These are phyloP conservation scores for Sycophila sp. DNA, from an alignment of 1,140 invertebrate species.

Conservation along the genomic window DNA sequence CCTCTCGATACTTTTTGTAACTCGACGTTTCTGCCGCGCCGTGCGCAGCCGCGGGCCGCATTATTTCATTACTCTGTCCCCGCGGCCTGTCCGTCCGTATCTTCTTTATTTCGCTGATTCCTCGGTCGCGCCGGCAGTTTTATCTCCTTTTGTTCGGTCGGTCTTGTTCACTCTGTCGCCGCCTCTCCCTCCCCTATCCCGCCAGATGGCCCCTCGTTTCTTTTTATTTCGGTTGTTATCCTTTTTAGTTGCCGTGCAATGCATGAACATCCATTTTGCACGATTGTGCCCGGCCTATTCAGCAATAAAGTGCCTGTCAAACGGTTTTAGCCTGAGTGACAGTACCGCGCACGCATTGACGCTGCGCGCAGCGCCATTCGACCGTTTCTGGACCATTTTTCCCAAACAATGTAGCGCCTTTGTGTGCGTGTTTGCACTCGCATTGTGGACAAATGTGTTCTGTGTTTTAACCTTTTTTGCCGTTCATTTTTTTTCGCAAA, in stretches of 20 bases:
- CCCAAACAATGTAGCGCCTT: constrained; percentile 2
- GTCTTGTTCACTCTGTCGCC: background rate
- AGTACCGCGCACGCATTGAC: background rate
- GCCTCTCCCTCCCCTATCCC: background rate
- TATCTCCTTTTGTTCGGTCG: background rate
- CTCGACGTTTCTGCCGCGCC: background rate
- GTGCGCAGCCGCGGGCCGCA: no score
- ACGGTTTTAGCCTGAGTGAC: constrained; percentile 29
- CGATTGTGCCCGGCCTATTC: constrained; percentile 27
- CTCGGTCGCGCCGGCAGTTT: no score
- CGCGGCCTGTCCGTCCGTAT: background rate
- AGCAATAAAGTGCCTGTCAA: constrained; percentile 37
- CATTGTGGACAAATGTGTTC: background rate
- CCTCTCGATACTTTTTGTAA: background rate
- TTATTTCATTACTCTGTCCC: background rate
- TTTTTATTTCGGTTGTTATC: constrained; percentile 23
- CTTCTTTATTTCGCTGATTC: background rate
- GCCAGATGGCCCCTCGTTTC: no score
- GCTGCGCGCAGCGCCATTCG: background rate
- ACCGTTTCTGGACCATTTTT: constrained; percentile 17
- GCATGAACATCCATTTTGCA: constrained; percentile 23
- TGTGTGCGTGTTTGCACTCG: constrained; percentile 5
- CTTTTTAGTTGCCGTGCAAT: constrained; percentile 10
- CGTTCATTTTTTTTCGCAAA: background rate
- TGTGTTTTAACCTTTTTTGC: background rate